Conservation (phyloP, 2,888 invertebrate species). For the Lomographa bimaculata region DNA sequence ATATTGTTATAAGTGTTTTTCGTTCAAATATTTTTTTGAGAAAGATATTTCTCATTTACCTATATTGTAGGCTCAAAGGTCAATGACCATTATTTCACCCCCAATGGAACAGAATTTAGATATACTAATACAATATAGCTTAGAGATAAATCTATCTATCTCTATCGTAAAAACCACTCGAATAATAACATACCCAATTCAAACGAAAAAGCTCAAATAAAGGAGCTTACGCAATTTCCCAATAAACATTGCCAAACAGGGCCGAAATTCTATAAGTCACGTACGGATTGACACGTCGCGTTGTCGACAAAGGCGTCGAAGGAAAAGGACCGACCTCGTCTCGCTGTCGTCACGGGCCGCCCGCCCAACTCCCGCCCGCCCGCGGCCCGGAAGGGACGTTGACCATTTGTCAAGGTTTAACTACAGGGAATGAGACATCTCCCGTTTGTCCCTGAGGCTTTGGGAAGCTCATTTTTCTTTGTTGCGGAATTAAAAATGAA, state of each 20-base stretch:
- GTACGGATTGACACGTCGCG: conserved; percentile 38
- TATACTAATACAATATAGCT: too few species aligned
- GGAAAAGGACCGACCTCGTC: conserved; percentile 12
- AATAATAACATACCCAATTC: conserved; percentile 21
- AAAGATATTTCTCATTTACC: too few species aligned
- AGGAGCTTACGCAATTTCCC: conserved; percentile 19
- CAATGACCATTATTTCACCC: too few species aligned
- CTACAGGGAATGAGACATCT: conserved; percentile 46
- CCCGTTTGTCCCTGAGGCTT: conserved; percentile 41
- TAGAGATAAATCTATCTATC: too few species aligned
- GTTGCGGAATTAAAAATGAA: conserved; percentile 23
- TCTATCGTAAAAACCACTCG: too few species aligned
- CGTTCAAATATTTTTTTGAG: too few species aligned
- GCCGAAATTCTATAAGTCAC: conserved; percentile 61
- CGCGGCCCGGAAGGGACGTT: conserved; percentile 37
- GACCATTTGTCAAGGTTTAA: conserved; percentile 62
- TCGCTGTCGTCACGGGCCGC: conserved; percentile 29
- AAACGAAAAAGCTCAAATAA: conserved; percentile 21
- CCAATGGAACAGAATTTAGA: too few species aligned
- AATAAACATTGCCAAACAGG: conserved; percentile 37
- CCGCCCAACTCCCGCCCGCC: conserved; percentile 18
- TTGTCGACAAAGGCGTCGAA: conserved; percentile 28
- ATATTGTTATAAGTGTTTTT: too few species aligned
- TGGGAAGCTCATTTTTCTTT: conserved; percentile 29
- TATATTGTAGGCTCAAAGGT: too few species aligned